phyloP scores from a whole-genome alignment of 2,888 invertebrate genomes.

The Linnaemya tessellans region DNA sequence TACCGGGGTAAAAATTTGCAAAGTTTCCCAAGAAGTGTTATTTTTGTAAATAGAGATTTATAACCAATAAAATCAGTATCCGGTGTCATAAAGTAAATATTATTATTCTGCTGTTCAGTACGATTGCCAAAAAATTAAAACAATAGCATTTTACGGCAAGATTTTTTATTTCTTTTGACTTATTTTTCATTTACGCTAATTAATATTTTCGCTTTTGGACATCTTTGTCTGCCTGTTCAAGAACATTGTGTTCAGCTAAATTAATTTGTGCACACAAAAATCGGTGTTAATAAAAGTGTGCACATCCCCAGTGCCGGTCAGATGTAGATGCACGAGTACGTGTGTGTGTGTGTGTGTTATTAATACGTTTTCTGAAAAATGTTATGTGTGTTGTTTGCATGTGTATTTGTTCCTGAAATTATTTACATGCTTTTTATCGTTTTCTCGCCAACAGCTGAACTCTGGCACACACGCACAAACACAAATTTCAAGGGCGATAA shows the following conservation, averaged over 20 bases:
- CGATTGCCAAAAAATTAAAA: not conserved
- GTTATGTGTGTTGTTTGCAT: not conserved
- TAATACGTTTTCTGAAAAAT: too few relatives aligned
- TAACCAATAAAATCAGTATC: too few relatives aligned
- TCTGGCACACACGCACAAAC: not conserved
- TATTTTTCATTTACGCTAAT: not conserved
- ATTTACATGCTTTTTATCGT: not conserved
- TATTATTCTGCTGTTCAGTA: too few relatives aligned
- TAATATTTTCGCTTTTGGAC: not conserved
- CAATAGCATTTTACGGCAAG: not conserved
- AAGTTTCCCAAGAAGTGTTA: too few relatives aligned
- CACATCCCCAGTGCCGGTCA: not conserved
- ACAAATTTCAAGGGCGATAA: not conserved
- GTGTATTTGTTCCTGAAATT: slow-evolving; percentile 16
- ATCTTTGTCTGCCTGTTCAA: not conserved
- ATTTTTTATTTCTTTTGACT: not conserved
- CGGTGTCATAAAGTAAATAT: too few relatives aligned
- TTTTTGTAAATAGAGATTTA: too few relatives aligned
- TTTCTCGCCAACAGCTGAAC: not conserved
- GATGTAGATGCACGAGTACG: too few relatives aligned
- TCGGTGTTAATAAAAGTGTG: not conserved
- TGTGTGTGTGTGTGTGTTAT: too few relatives aligned
- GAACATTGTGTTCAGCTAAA: not conserved
- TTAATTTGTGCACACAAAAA: not conserved
- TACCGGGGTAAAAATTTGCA: too few relatives aligned